Evolutionary conservation across 2,113 vertebrate genomes (phyloP).

Genomic region (Saguinus midas): DNA sequence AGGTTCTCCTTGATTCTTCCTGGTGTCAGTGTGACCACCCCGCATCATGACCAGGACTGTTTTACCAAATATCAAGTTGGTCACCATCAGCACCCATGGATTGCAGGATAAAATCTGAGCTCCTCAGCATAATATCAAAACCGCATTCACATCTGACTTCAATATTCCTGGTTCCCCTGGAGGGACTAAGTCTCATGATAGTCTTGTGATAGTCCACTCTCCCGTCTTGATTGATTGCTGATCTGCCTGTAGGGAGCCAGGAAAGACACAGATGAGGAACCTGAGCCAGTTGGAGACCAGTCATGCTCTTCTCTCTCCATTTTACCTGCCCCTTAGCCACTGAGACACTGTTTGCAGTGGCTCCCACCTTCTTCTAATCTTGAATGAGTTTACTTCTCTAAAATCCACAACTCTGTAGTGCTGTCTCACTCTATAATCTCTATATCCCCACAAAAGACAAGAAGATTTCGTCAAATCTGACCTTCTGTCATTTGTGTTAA

Average conservation of each 20-base stretch:
- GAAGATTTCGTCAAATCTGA: background rate
- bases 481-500: background rate
- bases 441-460: background rate
- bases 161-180: too few species aligned
- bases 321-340: background rate
- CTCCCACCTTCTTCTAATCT: background rate
- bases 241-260: background rate
- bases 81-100: background rate
- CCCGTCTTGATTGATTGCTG: background rate
- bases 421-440: background rate
- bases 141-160: background rate
- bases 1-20: background rate
- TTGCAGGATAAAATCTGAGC: background rate
- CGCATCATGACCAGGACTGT: background rate
- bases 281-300: background rate
- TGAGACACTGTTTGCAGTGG: background rate
- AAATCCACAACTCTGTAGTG: background rate
- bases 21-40: too few species aligned
- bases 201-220: too few species aligned
- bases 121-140: background rate
- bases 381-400: background rate
- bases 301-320: background rate
- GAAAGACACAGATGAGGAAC: background rate
- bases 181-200: background rate
- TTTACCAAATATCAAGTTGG: background rate